Evolutionary conservation across 2,113 vertebrate genomes (phyloP), one percentile per base, ranked within the genome.

Genomic region (Sturnus vulgaris): DNA sequence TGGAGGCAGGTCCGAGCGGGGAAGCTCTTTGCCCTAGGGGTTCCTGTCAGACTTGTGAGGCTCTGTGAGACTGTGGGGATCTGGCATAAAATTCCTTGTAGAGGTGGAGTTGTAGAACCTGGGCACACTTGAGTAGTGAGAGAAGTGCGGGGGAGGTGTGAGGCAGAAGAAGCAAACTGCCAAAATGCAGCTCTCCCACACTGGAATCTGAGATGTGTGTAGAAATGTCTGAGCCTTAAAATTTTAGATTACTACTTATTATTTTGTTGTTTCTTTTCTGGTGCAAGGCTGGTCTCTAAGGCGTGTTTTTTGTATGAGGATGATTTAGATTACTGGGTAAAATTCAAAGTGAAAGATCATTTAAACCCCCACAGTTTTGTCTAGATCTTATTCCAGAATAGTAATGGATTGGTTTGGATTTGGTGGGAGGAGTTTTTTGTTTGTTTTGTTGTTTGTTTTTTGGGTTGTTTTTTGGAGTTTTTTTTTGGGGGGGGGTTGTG

Each of bases 11-110:
- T 82, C 49, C 13, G 10, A 49, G 35, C 10, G 14, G 25, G 24
- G 40, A 63, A 63, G 42, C 31, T 66, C 25, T 69, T 57, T 1
- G 1, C 6, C 15, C 1, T 6, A 3, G 25, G 5, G 25, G 4
- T 44, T 83, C 20, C 13, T 4, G 0, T 52, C 46, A 73, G 37
- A 23, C 24, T 52, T 5, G 0, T 0, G 1, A 39, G n/a, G 12
- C 21, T 89, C 60, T 25, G 10, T 46, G 59, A 20, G 16, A 30
- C 44, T 23, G 9, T 15, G 37, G 33, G 16, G 7, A 37, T 76
- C 40, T 15, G 3, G 25, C 25, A 24, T 0, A 1, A 76, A 84
- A 56, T 49, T 39, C 3, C 0, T 4, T 27, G 19, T 44, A 8
- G 33, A 55, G 2, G 2, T 33, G 66, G 52, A 72, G 15, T 28